A percentile compares a stretch with the other conserved stretches of the same genome.
Conservation (phyloP, 1,140 invertebrate species). For the Trachymyrmex septentrionalis region DNA sequence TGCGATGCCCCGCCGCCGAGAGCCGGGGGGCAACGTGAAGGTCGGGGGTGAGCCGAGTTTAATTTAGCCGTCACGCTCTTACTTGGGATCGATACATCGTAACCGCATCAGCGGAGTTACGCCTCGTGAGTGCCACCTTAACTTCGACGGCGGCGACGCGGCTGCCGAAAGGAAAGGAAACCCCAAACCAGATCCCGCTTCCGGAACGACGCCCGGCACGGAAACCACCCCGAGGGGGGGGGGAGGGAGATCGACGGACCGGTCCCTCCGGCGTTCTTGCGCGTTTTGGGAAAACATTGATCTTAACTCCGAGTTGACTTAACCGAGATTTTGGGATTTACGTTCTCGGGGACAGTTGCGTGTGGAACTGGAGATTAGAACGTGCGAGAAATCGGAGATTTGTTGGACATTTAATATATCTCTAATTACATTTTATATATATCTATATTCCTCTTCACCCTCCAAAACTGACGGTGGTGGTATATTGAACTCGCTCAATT, state of each 20-base stretch:
- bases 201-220: constrained; percentile 36
- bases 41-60: constrained; percentile 65
- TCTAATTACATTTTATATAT: too few species aligned
- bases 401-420: not conserved
- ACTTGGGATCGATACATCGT: constrained; percentile 60
- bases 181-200: constrained; percentile 56
- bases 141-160: constrained; percentile 46
- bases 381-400: not conserved
- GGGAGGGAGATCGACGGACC: constrained; percentile 6
- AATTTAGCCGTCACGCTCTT: constrained; percentile 67
- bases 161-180: constrained; percentile 38
- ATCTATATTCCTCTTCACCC: too few species aligned
- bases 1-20: not conserved
- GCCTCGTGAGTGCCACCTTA: constrained; percentile 65
- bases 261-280: constrained; percentile 5
- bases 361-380: not conserved
- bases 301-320: not conserved
- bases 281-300: constrained; percentile 21
- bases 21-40: not conserved
- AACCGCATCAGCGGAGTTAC: constrained; percentile 66
- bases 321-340: constrained; percentile 23
- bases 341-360: not conserved
- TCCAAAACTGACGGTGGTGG: too few species aligned
- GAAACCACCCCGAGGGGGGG: constrained; percentile 12
- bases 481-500: too few species aligned